These are phyloP conservation scores for Timema podura DNA, from an alignment of 2,888 invertebrate genomes.

Conservation along the genomic window DNA sequence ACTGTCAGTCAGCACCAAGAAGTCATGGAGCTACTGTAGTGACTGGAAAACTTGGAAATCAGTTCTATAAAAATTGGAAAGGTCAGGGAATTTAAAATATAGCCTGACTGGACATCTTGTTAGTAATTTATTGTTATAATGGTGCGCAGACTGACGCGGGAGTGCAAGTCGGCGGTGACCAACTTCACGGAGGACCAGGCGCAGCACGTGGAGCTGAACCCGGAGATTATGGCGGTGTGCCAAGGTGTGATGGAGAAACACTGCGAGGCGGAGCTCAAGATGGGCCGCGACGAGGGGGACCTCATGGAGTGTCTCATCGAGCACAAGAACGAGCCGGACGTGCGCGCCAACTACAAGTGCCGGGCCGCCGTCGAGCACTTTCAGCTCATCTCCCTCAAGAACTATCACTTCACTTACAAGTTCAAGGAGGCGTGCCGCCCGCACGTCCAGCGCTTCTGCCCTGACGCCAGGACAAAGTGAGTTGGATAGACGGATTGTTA, in stretches of 20 bases:
- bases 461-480: slow-evolving; percentile 43
- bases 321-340: slow-evolving; percentile 82
- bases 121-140: no score
- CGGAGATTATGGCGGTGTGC: slow-evolving; percentile 79
- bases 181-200: slow-evolving; percentile 89
- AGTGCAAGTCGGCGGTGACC: slow-evolving; percentile 71
- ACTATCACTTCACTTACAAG: slow-evolving; percentile 88
- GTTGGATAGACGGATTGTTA: slow-evolving; percentile 27
- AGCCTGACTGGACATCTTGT: no score
- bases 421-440: slow-evolving; percentile 92
- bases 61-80: no score
- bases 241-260: slow-evolving; percentile 70
- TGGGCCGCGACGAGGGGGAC: slow-evolving; percentile 75
- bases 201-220: slow-evolving; percentile 85
- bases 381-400: slow-evolving; percentile 88
- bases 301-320: slow-evolving; percentile 91
- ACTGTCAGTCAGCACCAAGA: no score
- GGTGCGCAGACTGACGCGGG: slow-evolving; percentile 48
- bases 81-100: no score
- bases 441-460: slow-evolving; percentile 62
- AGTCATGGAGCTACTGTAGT: no score
- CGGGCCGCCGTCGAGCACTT: slow-evolving; percentile 94
- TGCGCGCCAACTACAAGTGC: slow-evolving; percentile 77
- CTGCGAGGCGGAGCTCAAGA: slow-evolving; percentile 64
- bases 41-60: no score